Base-by-base conservation (phyloP, 2,113 vertebrate species). In the Danionella cerebrum region DNA sequence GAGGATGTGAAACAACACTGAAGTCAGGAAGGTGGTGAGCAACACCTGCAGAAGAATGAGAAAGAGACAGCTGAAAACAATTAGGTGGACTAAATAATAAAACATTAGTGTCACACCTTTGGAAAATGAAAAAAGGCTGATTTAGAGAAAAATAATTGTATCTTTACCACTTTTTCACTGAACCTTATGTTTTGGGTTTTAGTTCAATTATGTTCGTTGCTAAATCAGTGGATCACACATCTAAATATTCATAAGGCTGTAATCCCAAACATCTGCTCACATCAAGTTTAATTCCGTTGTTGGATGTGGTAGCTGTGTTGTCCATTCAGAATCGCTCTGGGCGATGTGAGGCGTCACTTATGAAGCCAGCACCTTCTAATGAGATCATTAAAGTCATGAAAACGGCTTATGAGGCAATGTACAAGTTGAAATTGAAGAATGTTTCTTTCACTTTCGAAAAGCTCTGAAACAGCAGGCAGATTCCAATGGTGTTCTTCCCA, bases 301-400 rank as follows among this genome's bases (percentile, higher is more conserved):
- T 13, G 19, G 27, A 12, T 51, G 31, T 24, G 44, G 44, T 66
- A 24, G 3, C 18, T 25, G 18, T 19, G 7, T 25, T 62, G 52
- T 29, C 33, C 53, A 59, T 31, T 45, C 47, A n/a, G 60, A 33
- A 62, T 38, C 16, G 41, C 63, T 31, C 25, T 70, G 39, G 67
- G 33, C 48, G 44, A 65, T 67, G 41, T 60, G 41, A 51, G 47
- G 51, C 48, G 2, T 57, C 53, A 67, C 36, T 39, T 50, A 54
- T 35, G 22, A 73, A 54, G 67, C 44, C 62, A 25, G 24, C 54
- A 39, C 22, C 45, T 62, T 71, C 59, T 76, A 79, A 79, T 72
- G 71, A 79, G 74, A 74, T 76, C 71, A 76, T 79, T 79, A 79
- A 74, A 70, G 74, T 71, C 74, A 67, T 58, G 71, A 72, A 74